A percentile compares a stretch with the other conserved stretches of the same genome.
These are phyloP conservation scores for Thalpophila matura DNA, from an alignment of 2,888 invertebrate genomes.

Conservation along the genomic window DNA sequence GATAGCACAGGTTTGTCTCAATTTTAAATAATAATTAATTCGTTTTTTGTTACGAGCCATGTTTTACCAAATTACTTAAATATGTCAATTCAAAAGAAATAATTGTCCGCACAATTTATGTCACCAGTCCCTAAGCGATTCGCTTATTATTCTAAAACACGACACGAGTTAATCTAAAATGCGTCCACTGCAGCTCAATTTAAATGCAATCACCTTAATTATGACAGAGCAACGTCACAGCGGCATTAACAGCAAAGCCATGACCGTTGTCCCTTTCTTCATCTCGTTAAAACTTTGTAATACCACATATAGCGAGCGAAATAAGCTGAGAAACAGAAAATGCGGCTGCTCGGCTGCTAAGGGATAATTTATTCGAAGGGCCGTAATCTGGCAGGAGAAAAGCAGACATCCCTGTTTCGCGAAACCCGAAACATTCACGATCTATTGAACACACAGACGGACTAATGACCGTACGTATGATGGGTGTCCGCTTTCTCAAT, in stretches of 20 bases:
- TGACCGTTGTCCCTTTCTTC: constrained; percentile 54
- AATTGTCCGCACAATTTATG: too few species aligned
- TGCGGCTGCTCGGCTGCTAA: constrained; percentile 60
- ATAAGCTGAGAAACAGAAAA: constrained; percentile 74
- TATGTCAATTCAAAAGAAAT: too few species aligned
- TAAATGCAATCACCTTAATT: constrained; percentile 18
- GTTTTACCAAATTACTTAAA: too few species aligned
- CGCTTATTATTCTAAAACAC: neutral
- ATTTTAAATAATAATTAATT: too few species aligned
- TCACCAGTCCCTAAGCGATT: too few species aligned
- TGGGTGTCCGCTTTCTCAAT: constrained; percentile 38
- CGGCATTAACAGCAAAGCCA: constrained; percentile 26
- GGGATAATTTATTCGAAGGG: constrained; percentile 79
- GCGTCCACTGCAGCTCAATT: neutral
- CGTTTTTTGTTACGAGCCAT: too few species aligned
- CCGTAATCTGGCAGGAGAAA: constrained; percentile 63
- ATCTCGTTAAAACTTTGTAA: constrained; percentile 75
- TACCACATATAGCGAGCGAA: constrained; percentile 65
- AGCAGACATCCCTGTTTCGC: constrained; percentile 31
- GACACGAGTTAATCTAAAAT: constrained; percentile 3
- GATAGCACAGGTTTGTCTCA: too few species aligned
- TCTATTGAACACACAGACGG: constrained; percentile 50
- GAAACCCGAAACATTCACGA: constrained; percentile 39
- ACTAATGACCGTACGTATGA: constrained; percentile 50
- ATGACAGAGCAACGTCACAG: constrained; percentile 2